phyloP scores from a whole-genome alignment of 2,797 vertebrate genomes.

The Sebastes matsubarae region DNA sequence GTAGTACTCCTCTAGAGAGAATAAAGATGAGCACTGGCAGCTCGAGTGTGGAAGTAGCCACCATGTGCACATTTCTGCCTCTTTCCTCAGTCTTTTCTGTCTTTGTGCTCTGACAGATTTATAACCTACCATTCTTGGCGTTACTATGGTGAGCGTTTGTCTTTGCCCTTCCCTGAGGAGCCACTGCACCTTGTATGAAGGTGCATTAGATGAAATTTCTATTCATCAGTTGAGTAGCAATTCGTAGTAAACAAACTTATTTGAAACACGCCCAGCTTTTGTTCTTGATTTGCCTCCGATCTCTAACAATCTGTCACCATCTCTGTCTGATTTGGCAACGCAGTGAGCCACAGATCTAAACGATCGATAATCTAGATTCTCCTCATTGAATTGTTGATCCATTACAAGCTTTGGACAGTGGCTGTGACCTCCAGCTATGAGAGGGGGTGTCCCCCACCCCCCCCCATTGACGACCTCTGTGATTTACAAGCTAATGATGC shows the following conservation, averaged over 20 bases:
- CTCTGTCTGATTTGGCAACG: not conserved
- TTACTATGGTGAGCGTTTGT: constrained; percentile 63
- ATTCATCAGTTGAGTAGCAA: not conserved
- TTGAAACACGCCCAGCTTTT: not conserved
- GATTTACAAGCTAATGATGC: constrained; percentile 64
- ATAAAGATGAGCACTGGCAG: not conserved
- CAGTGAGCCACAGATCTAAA: not conserved
- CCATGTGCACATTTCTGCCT: constrained; percentile 18
- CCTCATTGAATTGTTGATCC: constrained; percentile 19
- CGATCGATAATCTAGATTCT: constrained; percentile 40
- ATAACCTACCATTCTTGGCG: constrained; percentile 45
- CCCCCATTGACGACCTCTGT: constrained; percentile 5
- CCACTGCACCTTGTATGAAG: constrained; percentile 41
- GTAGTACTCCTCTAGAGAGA: not conserved
- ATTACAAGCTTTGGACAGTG: not conserved
- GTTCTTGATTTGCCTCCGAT: not conserved
- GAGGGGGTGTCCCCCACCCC: not conserved
- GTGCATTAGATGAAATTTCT: constrained; percentile 11
- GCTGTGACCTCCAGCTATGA: constrained; percentile 11
- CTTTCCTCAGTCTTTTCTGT: not conserved
- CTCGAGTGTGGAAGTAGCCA: not conserved
- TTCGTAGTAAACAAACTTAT: not conserved
- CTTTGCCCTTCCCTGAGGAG: constrained; percentile 12
- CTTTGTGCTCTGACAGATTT: constrained; percentile 46
- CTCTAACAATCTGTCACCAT: constrained; percentile 5